Evolutionary conservation across 1,140 invertebrate species (phyloP).

Genomic region (Sycobia sp.): DNA sequence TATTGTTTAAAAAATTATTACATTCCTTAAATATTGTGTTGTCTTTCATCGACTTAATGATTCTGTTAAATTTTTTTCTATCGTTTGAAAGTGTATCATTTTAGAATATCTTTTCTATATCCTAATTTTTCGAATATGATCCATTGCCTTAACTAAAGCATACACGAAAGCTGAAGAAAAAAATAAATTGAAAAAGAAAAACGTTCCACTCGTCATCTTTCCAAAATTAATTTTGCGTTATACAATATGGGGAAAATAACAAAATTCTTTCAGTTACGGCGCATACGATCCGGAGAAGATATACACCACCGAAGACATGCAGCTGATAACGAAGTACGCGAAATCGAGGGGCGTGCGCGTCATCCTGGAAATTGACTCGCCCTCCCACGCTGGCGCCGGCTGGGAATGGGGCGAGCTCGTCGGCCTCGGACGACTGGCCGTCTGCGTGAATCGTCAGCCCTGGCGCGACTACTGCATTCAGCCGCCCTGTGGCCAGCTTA

Average conservation of each 20-base stretch:
- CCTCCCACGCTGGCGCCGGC: conserved; percentile 80
- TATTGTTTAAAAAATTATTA: too few species aligned
- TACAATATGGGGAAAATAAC: too few species aligned
- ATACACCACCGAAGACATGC: conserved; percentile 73
- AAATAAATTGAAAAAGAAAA: too few species aligned
- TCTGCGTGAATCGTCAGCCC: conserved; percentile 77
- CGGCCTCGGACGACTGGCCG: conserved; percentile 71
- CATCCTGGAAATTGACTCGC: conserved; percentile 78
- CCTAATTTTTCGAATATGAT: too few species aligned
- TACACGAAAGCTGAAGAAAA: not conserved
- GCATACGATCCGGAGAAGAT: conserved; percentile 73
- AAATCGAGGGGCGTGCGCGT: conserved; percentile 73
- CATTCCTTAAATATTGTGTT: too few species aligned
- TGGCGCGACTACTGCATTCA: conserved; percentile 81
- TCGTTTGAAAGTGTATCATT: too few species aligned
- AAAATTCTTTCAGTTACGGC: conserved; percentile 72
- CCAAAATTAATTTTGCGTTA: too few species aligned
- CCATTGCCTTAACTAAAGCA: too few species aligned
- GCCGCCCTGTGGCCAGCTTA: conserved; percentile 83
- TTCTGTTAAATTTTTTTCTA: too few species aligned
- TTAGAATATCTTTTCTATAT: too few species aligned
- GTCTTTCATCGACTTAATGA: too few species aligned
- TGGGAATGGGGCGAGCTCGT: conserved; percentile 77
- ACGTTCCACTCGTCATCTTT: too few species aligned
- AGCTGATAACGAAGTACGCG: conserved; percentile 70